These are phyloP conservation scores for Euschistus heros DNA, from an alignment of 1,140 invertebrate genomes.

Conservation along the genomic window DNA sequence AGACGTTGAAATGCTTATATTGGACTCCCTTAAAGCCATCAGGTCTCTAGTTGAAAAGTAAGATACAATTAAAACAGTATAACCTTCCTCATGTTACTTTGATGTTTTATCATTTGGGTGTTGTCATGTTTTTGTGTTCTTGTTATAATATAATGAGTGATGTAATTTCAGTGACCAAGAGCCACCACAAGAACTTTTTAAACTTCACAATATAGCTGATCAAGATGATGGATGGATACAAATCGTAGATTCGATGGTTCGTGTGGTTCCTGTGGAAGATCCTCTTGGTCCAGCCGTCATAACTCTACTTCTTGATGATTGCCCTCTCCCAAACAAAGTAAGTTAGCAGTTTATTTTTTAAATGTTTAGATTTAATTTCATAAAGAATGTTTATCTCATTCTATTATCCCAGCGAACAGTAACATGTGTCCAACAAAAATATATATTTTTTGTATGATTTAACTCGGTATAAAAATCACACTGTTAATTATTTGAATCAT, in stretches of 20 bases:
- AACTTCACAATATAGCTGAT: conserved; percentile 76
- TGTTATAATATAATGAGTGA: conserved; percentile 20
- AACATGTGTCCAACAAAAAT: too few species aligned
- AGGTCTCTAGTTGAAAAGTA: conserved; percentile 75
- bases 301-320: conserved; percentile 80
- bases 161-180: conserved; percentile 61
- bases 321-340: conserved; percentile 79
- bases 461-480: too few species aligned
- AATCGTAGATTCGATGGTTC: conserved; percentile 77
- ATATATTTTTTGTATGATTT: too few species aligned
- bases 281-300: conserved; percentile 85
- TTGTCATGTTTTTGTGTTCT: conserved; percentile 1
- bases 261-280: conserved; percentile 75
- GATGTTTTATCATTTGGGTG: not conserved
- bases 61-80: conserved; percentile 31
- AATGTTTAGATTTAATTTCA: too few species aligned
- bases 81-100: not conserved
- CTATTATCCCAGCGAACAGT: too few species aligned
- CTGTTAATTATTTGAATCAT: too few species aligned
- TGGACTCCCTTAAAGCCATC: conserved; percentile 68
- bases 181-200: conserved; percentile 69
- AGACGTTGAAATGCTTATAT: conserved; percentile 57
- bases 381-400: too few species aligned
- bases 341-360: not conserved
- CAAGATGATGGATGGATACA: conserved; percentile 84